Base-by-base conservation (phyloP, 2,113 vertebrate genomes). In the Rana temporaria region DNA sequence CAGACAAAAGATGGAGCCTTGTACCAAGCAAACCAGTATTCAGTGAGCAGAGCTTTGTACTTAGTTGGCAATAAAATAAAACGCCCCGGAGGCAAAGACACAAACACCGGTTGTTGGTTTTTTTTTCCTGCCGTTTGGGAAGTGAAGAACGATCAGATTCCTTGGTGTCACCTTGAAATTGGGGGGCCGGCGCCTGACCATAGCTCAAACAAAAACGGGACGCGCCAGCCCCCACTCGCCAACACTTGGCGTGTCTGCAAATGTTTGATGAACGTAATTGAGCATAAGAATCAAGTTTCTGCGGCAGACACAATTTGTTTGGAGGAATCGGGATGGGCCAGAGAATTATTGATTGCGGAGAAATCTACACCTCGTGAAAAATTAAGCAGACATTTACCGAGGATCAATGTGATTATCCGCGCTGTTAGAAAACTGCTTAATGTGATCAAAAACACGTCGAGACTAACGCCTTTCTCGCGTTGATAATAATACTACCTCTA, bases 261-360 rank as follows among this genome's bases (percentile, higher is more conserved):
- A 94, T 91, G 92, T 93, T 95, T 95, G 92, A 94, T 95, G 92
- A 93, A 90, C 88, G 86, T 88, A 89, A 89, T 84, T 88, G 90
- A 89, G 86, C 88, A 88, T 88, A 87, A 88, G 93, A 89, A 92
- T 94, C 91, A 92, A 87, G 90, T 94, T 93, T 89, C 93, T 92
- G 82, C 34, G 87, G 91, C 89, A 91, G 90, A 90, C 91, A 91
- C 85, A 83, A 89, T 93, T 93, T 93, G 90, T 90, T 92, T 87
- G 74, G 86, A 91, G 89, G 89, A 92, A 93, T 91, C 92, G 91
- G 90, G 92, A 90, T 89, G 90, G 86, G 91, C 90, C 90, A 93
- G 91, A 92, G 91, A 88, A 87, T 87, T 91, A 95, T 94, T 90
- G 93, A 95, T 94, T 93, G 90, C 82, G 89, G 88, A 92, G 87